A percentile compares a stretch with the other conserved stretches of the same genome.
Evolutionary conservation across 2,113 vertebrate species (phyloP).

Genomic region (Carlito syrichta): DNA sequence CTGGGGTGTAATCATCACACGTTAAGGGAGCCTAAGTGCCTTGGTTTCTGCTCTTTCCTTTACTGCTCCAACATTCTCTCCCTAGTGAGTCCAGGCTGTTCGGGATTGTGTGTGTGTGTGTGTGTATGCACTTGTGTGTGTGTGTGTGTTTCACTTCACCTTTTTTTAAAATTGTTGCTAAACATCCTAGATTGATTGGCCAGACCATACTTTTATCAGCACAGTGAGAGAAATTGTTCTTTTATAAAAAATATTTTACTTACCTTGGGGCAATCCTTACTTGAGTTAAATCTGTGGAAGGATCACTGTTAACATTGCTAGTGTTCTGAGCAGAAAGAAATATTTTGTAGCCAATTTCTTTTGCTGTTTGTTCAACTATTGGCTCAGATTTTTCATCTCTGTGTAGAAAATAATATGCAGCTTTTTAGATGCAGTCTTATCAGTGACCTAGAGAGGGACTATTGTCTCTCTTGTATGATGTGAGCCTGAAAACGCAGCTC

Average conservation of each 20-base stretch:
- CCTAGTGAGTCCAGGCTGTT: background rate
- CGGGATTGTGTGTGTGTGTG: background rate
- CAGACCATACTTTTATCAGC: background rate
- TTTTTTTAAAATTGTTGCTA: constrained; percentile 5
- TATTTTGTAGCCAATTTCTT: background rate
- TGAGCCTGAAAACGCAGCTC: background rate
- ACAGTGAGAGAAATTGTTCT: background rate
- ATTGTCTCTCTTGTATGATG: constrained; percentile 40
- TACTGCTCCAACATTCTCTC: background rate
- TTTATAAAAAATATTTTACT: background rate
- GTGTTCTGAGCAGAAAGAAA: background rate
- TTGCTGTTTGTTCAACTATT: background rate
- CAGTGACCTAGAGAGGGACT: constrained; percentile 62
- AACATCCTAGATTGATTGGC: background rate
- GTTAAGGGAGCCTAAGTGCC: background rate
- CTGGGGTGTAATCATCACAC: constrained; percentile 38
- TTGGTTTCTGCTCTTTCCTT: background rate
- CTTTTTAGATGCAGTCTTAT: constrained; percentile 38
- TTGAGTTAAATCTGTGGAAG: background rate
- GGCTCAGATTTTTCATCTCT: background rate
- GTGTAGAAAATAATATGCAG: background rate
- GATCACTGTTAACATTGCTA: background rate
- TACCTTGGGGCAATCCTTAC: background rate
- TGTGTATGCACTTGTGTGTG: background rate
- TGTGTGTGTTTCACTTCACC: background rate